Conservation (phyloP, 2,888 invertebrate species). For the Diloba caeruleocephala region DNA sequence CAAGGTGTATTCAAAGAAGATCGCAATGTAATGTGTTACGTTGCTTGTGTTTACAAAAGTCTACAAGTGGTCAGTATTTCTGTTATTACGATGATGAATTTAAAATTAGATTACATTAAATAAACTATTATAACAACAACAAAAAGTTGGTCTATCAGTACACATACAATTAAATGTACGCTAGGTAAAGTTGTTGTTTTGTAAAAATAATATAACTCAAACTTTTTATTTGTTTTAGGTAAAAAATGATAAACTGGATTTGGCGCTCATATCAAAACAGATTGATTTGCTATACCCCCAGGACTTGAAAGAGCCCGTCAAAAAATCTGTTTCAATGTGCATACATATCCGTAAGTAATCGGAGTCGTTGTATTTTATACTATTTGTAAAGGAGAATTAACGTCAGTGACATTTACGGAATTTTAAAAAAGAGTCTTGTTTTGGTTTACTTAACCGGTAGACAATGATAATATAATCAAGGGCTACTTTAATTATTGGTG, state of each 20-base stretch:
- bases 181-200: background rate
- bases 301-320: slow-evolving; percentile 71
- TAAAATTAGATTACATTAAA: no score
- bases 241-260: slow-evolving; percentile 74
- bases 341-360: slow-evolving; percentile 73
- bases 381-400: no score
- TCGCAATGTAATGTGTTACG: slow-evolving; percentile 76
- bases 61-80: slow-evolving; percentile 69
- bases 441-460: no score
- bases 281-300: slow-evolving; percentile 76
- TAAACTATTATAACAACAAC: no score
- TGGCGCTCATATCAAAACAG: slow-evolving; percentile 74
- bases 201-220: no score
- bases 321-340: slow-evolving; percentile 67
- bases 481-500: no score
- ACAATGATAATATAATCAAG: no score
- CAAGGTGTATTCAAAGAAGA: slow-evolving; percentile 76
- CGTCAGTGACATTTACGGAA: no score
- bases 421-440: no score
- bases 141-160: no score
- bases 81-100: background rate
- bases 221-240: slow-evolving; percentile 57
- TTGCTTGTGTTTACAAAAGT: slow-evolving; percentile 75
- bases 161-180: background rate
- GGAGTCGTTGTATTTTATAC: background rate